Conservation (phyloP, 2,888 invertebrate genomes). For the Ditylenchus weischeri region DNA sequence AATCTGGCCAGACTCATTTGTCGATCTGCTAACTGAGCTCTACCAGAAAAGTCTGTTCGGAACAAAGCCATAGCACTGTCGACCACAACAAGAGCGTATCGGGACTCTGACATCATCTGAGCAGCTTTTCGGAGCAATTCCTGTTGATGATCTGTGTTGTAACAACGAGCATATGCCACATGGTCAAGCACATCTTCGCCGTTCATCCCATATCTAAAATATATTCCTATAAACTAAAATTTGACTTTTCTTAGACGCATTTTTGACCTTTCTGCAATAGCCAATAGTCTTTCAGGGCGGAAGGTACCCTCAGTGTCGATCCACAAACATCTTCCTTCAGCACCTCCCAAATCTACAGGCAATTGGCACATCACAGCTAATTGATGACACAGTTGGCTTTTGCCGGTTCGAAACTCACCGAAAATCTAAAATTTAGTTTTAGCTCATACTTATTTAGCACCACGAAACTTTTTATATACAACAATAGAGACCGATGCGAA, state of each 20-base stretch:
- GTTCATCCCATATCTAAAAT: conserved; percentile 24
- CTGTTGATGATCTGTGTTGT: conserved; percentile 95
- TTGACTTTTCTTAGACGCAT: neutral
- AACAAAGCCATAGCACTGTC: conserved; percentile 84
- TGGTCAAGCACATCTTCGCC: conserved; percentile 83
- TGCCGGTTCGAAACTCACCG: conserved; percentile 95
- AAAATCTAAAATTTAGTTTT: conserved; percentile 67
- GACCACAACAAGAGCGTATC: conserved; percentile 83
- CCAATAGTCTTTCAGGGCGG: conserved; percentile 85
- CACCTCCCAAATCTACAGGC: conserved; percentile 93
- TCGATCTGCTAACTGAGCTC: conserved; percentile 86
- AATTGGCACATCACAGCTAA: conserved; percentile 95
- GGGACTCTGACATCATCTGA: conserved; percentile 96
- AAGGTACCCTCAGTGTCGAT: conserved; percentile 98
- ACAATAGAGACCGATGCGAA: too few species aligned
- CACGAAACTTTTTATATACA: too few species aligned
- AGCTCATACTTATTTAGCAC: too few species aligned
- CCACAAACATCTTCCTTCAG: conserved; percentile 96
- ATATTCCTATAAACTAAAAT: neutral
- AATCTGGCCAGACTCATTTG: conserved; percentile 92
- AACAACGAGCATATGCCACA: conserved; percentile 91
- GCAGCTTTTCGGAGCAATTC: conserved; percentile 83
- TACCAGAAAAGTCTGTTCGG: conserved; percentile 85
- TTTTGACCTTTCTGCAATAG: conserved; percentile 69
- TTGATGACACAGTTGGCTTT: conserved; percentile 93